Percentiles rank a stretch among this genome's conserved stretches.
Evolutionary conservation across 2,113 vertebrate species (phyloP).

Genomic region (Petroica traversi): DNA sequence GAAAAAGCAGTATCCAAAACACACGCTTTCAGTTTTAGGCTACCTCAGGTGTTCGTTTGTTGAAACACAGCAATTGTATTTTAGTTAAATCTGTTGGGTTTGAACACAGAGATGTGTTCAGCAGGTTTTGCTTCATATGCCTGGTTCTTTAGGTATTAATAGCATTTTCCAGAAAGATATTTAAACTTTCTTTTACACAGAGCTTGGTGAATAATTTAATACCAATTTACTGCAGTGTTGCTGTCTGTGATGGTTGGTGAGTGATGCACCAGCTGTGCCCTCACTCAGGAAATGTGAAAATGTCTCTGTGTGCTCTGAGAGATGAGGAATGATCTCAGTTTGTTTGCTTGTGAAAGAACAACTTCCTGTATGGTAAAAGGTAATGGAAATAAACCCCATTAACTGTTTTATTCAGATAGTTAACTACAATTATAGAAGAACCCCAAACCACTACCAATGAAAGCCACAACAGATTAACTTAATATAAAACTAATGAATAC

Average conservation of each 20-base stretch:
- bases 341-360: background rate
- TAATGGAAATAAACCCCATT: background rate
- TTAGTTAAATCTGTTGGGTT: background rate
- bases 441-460: background rate
- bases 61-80: background rate
- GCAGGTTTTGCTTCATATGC: background rate
- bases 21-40: background rate
- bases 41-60: background rate
- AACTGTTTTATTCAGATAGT: background rate
- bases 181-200: background rate
- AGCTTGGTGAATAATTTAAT: constrained; percentile 15
- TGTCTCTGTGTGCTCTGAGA: background rate
- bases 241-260: background rate
- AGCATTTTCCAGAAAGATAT: background rate
- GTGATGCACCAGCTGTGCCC: background rate
- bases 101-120: background rate
- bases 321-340: background rate
- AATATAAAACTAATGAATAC: constrained; percentile 19
- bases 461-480: background rate
- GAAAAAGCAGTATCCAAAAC: background rate
- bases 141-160: background rate
- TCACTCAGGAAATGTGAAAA: background rate
- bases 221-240: background rate
- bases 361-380: background rate
- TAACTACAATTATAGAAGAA: background rate